These are phyloP conservation scores for Oreochromis tanganicae DNA, from an alignment of 2,113 vertebrate genomes.

Conservation along the genomic window DNA sequence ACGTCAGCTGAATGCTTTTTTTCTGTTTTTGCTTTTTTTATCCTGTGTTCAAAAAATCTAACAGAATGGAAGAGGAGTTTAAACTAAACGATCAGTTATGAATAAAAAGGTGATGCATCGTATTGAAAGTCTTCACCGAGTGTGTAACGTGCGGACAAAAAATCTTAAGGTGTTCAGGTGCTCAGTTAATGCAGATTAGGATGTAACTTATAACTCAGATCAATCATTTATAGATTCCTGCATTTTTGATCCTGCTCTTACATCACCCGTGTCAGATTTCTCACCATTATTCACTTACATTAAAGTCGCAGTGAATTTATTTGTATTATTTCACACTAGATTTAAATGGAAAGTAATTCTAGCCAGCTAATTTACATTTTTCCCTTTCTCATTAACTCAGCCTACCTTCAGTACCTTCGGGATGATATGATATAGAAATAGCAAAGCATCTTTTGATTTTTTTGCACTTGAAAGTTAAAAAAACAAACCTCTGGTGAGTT, in stretches of 20 bases:
- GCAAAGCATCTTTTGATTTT: background rate
- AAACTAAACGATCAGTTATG: background rate
- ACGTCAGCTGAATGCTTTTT: background rate
- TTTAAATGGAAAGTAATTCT: background rate
- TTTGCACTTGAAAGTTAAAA: background rate
- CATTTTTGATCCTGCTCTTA: background rate
- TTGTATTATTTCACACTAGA: background rate
- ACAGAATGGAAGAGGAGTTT: background rate
- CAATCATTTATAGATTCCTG: background rate
- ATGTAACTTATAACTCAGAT: background rate
- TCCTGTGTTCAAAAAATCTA: accelerated
- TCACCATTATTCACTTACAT: background rate
- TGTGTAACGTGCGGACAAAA: background rate
- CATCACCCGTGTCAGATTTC: background rate
- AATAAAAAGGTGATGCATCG: background rate
- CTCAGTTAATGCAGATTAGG: background rate
- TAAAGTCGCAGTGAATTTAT: background rate
- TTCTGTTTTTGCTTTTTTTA: background rate
- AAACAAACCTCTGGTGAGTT: background rate
- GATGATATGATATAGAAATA: background rate
- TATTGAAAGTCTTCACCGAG: background rate
- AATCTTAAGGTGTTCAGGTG: background rate
- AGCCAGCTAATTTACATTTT: background rate
- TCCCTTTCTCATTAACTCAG: background rate
- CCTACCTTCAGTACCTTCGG: background rate